A percentile compares a stretch with the other conserved stretches of the same genome.
phyloP scores from a whole-genome alignment of 2,113 vertebrate genomes.

The Hystrix cristata region DNA sequence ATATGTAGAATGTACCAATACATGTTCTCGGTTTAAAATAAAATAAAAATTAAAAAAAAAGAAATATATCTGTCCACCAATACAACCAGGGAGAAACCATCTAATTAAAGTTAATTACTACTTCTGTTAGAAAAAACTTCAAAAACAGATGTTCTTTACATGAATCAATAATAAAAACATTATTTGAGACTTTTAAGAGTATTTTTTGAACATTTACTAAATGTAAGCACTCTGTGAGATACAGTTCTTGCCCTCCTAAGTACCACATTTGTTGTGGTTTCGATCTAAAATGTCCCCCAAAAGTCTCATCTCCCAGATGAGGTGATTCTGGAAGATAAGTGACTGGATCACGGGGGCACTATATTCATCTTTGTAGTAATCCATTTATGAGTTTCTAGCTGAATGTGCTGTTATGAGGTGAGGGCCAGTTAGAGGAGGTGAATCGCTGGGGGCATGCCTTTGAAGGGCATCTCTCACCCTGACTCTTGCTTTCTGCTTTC shows the following conservation, averaged over 20 bases:
- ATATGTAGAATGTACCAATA: too few relatives aligned
- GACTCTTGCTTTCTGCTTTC: not conserved
- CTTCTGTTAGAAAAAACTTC: slow-evolving; percentile 16
- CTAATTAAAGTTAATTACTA: slow-evolving; percentile 46
- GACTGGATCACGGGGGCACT: not conserved
- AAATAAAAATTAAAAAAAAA: too few relatives aligned
- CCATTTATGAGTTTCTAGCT: not conserved
- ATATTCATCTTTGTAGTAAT: not conserved
- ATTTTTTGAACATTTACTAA: slow-evolving; percentile 1
- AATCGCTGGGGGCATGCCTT: not conserved
- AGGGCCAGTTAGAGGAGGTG: not conserved
- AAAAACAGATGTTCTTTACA: not conserved
- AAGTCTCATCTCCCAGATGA: not conserved
- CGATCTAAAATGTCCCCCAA: not conserved
- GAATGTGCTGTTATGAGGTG: not conserved
- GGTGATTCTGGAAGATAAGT: not conserved
- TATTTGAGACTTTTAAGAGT: slow-evolving; percentile 38
- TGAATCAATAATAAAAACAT: slow-evolving; percentile 31
- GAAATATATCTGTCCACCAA: not conserved
- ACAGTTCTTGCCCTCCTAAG: not conserved
- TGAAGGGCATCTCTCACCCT: not conserved
- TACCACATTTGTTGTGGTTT: not conserved
- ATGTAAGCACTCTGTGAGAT: not conserved
- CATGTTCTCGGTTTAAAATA: too few relatives aligned
- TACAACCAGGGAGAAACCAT: slow-evolving; percentile 28